Evolutionary conservation across 2,888 invertebrate species (phyloP).

Genomic region (Galerucella calmariensis): DNA sequence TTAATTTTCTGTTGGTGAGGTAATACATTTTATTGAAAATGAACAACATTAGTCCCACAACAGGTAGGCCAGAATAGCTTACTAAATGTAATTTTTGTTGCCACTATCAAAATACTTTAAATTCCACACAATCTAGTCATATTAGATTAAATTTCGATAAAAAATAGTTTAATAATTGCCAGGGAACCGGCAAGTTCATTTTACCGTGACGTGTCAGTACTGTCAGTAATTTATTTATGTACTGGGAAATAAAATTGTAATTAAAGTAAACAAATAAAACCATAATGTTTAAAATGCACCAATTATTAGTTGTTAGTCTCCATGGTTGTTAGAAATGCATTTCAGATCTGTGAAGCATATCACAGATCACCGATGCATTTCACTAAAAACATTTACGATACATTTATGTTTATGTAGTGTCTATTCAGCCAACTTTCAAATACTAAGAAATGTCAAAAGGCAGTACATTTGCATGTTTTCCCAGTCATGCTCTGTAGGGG

Average conservation of each 20-base stretch:
- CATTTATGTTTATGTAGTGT: no score
- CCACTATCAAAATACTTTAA: neutral
- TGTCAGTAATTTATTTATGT: neutral
- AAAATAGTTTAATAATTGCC: neutral
- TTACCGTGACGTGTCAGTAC: neutral
- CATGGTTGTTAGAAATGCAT: no score
- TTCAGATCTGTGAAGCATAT: no score
- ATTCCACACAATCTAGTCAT: neutral
- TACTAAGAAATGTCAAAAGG: no score
- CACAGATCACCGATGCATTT: no score
- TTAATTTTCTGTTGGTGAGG: slow-evolving; percentile 32
- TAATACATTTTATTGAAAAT: slow-evolving; percentile 47
- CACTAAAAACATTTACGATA: no score
- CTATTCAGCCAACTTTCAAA: no score
- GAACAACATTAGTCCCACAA: slow-evolving; percentile 59
- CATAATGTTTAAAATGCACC: neutral
- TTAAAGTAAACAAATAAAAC: neutral
- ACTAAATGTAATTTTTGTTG: slow-evolving; percentile 12
- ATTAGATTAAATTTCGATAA: neutral
- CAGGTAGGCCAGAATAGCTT: slow-evolving; percentile 53
- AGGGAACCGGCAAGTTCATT: neutral
- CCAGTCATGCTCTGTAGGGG: no score
- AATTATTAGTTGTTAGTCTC: no score
- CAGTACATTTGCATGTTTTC: no score
- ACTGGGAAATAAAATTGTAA: neutral